These are phyloP conservation scores for Conops quadrifasciatus DNA, from an alignment of 2,888 invertebrate genomes.

Conservation along the genomic window DNA sequence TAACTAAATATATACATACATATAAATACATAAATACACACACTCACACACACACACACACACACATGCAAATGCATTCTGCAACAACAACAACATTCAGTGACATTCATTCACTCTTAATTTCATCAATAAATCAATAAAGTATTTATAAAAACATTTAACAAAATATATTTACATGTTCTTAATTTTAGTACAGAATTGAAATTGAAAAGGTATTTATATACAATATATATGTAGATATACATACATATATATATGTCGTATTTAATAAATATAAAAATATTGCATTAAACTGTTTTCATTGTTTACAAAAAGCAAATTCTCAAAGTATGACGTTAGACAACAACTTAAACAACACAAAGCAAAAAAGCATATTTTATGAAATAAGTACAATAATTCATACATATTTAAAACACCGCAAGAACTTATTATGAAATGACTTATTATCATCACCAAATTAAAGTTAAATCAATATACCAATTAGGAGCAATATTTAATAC, in stretches of 20 bases:
- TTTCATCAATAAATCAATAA: constrained; percentile 33
- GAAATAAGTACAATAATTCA: constrained; percentile 30
- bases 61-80: constrained; percentile 24
- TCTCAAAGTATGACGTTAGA: constrained; percentile 16
- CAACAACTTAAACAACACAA: constrained; percentile 33
- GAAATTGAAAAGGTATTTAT: background rate
- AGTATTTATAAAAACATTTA: background rate
- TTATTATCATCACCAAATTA: constrained; percentile 11
- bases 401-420: constrained; percentile 12
- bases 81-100: constrained; percentile 20
- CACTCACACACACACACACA: background rate
- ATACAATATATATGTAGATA: constrained; percentile 8
- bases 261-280: constrained; percentile 21
- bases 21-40: too few relatives aligned
- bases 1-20: too few relatives aligned
- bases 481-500: constrained; percentile 28
- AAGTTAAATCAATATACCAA: constrained; percentile 9
- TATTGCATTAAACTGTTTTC: constrained; percentile 24
- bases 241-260: constrained; percentile 9
- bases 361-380: constrained; percentile 38
- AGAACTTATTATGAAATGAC: background rate
- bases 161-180: constrained; percentile 9
- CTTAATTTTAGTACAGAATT: constrained; percentile 14
- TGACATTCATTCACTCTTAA: constrained; percentile 30
- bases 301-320: constrained; percentile 31